Evolutionary conservation across 2,113 vertebrate genomes (phyloP).

Genomic region (Tricholaema leucomelas): DNA sequence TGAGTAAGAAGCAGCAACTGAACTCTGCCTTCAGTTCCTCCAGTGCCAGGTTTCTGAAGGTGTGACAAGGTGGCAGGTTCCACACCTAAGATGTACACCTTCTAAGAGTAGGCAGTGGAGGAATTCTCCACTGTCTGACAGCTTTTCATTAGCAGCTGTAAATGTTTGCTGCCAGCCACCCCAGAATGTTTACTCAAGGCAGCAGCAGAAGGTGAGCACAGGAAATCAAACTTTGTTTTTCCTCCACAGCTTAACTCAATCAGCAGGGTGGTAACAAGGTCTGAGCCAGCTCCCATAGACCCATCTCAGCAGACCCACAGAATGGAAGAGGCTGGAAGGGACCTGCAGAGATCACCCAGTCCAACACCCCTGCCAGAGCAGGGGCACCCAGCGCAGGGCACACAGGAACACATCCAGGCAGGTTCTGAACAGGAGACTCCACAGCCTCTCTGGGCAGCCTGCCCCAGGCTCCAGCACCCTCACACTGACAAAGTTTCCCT

Average conservation of each 20-base stretch:
- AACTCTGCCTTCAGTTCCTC: not conserved
- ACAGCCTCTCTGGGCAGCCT: no score
- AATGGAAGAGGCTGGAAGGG: no score
- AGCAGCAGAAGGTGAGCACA: not conserved
- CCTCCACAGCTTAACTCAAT: not conserved
- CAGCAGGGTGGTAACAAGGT: not conserved
- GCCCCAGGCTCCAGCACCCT: no score
- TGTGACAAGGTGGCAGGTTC: not conserved
- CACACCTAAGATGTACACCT: not conserved
- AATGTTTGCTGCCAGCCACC: not conserved
- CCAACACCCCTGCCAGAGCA: no score
- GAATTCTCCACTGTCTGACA: not conserved
- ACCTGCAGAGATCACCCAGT: no score
- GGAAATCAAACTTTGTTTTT: slow-evolving; percentile 28
- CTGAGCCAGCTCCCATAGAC: not conserved
- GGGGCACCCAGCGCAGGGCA: no score
- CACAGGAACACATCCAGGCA: no score
- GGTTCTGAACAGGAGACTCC: no score
- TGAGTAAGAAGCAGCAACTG: not conserved
- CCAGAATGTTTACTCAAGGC: not conserved
- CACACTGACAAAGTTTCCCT: no score
- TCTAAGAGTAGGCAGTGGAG: not conserved
- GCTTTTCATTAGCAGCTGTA: not conserved
- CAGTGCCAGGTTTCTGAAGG: not conserved
- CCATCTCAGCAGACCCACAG: not conserved